These are phyloP conservation scores for Lepidurus packardi DNA, from an alignment of 1,140 invertebrate species.

Conservation along the genomic window DNA sequence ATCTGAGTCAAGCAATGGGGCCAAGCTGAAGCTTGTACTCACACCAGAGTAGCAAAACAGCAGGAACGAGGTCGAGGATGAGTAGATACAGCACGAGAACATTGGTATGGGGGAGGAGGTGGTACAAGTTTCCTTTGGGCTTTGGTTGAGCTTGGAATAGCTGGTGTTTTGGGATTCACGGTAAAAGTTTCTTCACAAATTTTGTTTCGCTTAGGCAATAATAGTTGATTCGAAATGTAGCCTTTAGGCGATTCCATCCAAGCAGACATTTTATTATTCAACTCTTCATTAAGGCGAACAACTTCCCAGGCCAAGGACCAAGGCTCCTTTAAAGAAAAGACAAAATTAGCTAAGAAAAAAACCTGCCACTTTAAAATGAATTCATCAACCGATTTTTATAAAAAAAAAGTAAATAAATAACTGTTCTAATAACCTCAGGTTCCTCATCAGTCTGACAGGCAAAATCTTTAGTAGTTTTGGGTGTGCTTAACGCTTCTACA, in stretches of 20 bases:
- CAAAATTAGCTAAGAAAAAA: not conserved
- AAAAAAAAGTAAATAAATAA: not conserved
- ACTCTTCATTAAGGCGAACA: not conserved
- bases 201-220: not conserved
- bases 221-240: not conserved
- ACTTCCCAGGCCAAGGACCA: not conserved
- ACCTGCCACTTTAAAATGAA: not conserved
- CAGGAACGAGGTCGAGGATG: not conserved
- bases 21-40: not conserved
- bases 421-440: not conserved
- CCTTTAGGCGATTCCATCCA: not conserved
- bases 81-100: not conserved
- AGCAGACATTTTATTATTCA: not conserved
- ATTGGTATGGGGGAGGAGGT: not conserved
- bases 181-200: not conserved
- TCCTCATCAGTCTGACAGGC: not conserved
- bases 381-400: not conserved
- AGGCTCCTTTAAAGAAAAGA: not conserved
- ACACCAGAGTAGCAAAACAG: not conserved
- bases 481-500: not conserved
- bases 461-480: not conserved
- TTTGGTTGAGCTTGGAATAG: not conserved
- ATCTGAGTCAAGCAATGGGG: too few relatives aligned
- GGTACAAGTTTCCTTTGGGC: not conserved
- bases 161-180: not conserved